Base-by-base conservation (phyloP, 2,113 vertebrate species). In the Nerophis ophidion region DNA sequence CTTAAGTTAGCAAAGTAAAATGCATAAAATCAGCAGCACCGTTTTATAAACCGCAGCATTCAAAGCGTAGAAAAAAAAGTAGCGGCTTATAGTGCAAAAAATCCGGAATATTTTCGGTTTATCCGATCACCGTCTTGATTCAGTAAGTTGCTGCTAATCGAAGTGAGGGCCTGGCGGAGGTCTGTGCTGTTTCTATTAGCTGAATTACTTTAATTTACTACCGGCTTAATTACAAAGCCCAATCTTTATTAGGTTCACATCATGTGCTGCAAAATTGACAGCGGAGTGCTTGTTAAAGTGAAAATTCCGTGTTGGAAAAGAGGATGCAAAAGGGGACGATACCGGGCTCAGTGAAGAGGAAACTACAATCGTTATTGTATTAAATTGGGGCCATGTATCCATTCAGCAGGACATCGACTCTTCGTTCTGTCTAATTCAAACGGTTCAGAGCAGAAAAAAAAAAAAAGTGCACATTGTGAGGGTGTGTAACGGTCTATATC, bases 321-420 rank as follows among this genome's bases (percentile, higher is more conserved):
- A 19, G n/a, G n/a, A 42, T 56, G 40, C 36, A 9, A 42, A 56
- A 19, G 19, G 40, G 19, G 11, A 55, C 3, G 40, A 42, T 19
- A 42, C 12, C 16, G 8, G 8, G 14, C 54, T 42, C 36, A 56
- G 38, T 56, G n/a, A 42, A 42, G 54, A 9, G 35, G 35, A 55
- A 44, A 55, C 53, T 10, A 5, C 53, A 19, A 42, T 56, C 16
- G 16, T 56, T 56, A 56, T 56, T 56, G 36, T 56, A 56, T 56
- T 56, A 56, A 56, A 56, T 56, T 19, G 54, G 35, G 54, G 53
- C 35, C 53, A 42, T 9, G 35, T 55, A 55, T n/a, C 52, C 35
- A 55, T 35, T 5, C 52, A 40, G 2, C n/a, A 4, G 36, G n/a
- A 16, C 54, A 56, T 42, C 19, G 36, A 42, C 38, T 63, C 34